Evolutionary conservation across 2,888 invertebrate species (phyloP).

Genomic region (Eretmocerus hayati): DNA sequence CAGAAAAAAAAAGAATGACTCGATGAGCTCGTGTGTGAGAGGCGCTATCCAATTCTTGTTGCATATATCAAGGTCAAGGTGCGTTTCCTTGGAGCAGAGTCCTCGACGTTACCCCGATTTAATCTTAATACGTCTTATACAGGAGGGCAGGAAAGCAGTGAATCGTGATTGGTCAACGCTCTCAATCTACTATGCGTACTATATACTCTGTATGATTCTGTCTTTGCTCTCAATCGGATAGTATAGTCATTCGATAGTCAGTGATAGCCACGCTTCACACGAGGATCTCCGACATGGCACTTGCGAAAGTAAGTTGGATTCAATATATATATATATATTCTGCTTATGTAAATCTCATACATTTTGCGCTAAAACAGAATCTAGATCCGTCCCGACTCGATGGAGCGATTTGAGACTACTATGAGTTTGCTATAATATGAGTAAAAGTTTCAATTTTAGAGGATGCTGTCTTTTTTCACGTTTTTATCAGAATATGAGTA

Average conservation of each 20-base stretch:
- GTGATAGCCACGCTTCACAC: conserved; percentile 20
- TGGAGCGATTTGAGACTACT: too few relatives aligned
- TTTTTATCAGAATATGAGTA: too few relatives aligned
- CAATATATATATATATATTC: too few relatives aligned
- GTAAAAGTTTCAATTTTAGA: too few relatives aligned
- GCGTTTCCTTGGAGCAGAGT: conserved; percentile 11
- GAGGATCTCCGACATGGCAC: conserved; percentile 27
- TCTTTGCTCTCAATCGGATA: conserved; percentile 28
- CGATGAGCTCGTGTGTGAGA: conserved; percentile 25
- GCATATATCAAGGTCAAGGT: conserved; percentile 38
- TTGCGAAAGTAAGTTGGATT: conserved; percentile 31
- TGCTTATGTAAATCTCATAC: too few relatives aligned
- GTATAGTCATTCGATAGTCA: conserved; percentile 20
- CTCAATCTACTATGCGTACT: too few relatives aligned
- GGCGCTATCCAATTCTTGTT: conserved; percentile 22
- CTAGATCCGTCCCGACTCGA: too few relatives aligned
- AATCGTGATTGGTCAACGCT: conserved; percentile 30
- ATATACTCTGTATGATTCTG: conserved; percentile 33
- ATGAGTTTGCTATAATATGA: too few relatives aligned
- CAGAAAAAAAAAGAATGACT: conserved; percentile 3
- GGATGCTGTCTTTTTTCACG: too few relatives aligned
- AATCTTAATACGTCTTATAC: conserved; percentile 15
- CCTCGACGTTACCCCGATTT: conserved; percentile 26
- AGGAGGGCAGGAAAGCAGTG: conserved; percentile 1
- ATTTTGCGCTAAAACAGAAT: too few relatives aligned